phyloP scores from a whole-genome alignment of 2,113 vertebrate genomes.

The Periophthalmus modestus region DNA sequence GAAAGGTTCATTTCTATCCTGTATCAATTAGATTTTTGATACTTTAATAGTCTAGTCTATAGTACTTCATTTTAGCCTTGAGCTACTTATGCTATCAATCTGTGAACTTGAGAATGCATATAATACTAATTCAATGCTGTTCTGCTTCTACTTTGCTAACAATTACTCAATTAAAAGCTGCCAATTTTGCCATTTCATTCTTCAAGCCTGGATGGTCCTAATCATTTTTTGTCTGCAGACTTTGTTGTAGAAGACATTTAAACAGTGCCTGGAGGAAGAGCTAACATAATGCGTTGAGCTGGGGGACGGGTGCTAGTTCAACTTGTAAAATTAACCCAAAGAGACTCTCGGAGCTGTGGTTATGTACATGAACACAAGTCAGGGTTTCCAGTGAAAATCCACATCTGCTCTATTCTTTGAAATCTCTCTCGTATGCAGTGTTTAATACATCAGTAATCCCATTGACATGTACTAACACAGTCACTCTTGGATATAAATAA shows the following conservation, averaged over 20 bases:
- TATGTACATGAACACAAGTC: neutral
- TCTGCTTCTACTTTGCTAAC: neutral
- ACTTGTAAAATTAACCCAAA: constrained; percentile 7
- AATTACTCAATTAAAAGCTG: neutral
- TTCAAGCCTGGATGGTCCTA: neutral
- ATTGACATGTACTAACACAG: constrained; percentile 6
- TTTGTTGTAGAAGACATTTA: constrained; percentile 5
- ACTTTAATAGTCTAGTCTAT: neutral
- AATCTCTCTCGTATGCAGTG: neutral
- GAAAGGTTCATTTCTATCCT: no score
- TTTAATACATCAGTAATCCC: constrained; percentile 9
- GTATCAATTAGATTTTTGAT: no score
- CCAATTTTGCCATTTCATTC: neutral
- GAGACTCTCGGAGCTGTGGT: neutral
- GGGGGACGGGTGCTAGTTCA: neutral
- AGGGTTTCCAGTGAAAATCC: neutral
- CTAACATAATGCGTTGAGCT: neutral
- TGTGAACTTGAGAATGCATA: neutral
- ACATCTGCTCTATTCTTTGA: neutral
- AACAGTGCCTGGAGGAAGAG: neutral
- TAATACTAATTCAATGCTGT: neutral
- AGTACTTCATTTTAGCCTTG: neutral
- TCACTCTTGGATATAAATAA: constrained; percentile 1
- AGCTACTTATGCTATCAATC: neutral
- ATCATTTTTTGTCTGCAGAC: constrained; percentile 4